Evolutionary conservation across 2,113 vertebrate species (phyloP).

Genomic region (Elephantulus edwardii): DNA sequence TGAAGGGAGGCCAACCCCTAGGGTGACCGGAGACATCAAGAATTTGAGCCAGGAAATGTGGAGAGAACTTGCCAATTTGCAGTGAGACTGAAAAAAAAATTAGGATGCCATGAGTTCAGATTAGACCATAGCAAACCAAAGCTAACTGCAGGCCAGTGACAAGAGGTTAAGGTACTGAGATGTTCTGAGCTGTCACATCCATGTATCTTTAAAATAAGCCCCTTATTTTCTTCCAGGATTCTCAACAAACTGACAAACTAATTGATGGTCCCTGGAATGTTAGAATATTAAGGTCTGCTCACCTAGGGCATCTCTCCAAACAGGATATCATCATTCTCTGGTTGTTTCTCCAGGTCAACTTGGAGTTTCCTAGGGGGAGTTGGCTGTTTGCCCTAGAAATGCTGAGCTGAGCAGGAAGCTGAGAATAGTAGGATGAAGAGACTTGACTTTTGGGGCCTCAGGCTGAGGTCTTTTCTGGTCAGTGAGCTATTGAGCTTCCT

Average conservation of each 20-base stretch:
- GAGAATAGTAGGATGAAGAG: background rate
- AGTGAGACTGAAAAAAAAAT: constrained; percentile 7
- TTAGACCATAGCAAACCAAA: background rate
- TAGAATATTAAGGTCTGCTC: background rate
- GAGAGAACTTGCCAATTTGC: background rate
- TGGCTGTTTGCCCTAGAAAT: background rate
- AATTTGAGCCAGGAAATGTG: background rate
- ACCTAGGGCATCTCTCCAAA: background rate
- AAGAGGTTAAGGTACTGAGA: background rate
- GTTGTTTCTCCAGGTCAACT: background rate
- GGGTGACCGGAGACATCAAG: background rate
- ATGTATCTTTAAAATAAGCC: background rate
- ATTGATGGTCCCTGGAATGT: background rate
- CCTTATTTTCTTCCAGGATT: constrained; percentile 26
- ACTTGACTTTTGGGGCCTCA: background rate
- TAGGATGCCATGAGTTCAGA: background rate
- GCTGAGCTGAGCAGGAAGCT: background rate
- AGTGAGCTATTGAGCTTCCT: background rate
- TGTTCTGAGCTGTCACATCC: background rate
- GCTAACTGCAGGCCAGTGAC: background rate
- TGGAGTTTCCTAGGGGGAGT: background rate
- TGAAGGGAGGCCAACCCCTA: background rate
- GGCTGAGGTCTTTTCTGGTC: background rate
- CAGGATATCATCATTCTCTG: background rate
- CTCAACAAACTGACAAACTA: background rate